Percentiles rank a stretch among this genome's conserved stretches.
phyloP scores from a whole-genome alignment of 2,888 invertebrate species.

The Drosophila algonquin region DNA sequence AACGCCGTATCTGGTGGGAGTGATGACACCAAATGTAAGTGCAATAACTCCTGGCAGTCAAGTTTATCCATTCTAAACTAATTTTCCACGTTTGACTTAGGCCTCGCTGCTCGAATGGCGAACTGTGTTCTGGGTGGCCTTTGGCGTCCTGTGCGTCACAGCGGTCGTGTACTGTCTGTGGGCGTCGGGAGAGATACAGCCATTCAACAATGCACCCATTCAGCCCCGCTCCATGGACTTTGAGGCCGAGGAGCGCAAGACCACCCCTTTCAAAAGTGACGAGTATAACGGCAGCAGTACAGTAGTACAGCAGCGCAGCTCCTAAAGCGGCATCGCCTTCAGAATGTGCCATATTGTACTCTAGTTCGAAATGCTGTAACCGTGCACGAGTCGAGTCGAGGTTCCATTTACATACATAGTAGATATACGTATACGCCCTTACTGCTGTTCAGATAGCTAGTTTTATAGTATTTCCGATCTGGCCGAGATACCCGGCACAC shows the following conservation, averaged over 20 bases:
- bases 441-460: conserved; percentile 61
- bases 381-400: conserved; percentile 15
- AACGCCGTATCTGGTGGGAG: conserved; percentile 88
- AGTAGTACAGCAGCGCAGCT: conserved; percentile 36
- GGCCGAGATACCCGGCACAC: conserved; percentile 24
- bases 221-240: conserved; percentile 58
- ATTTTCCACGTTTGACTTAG: conserved; percentile 74
- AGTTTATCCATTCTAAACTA: too few species aligned
- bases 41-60: not conserved
- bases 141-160: conserved; percentile 88
- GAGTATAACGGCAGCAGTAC: not conserved
- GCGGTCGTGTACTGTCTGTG: conserved; percentile 88
- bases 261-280: conserved; percentile 9
- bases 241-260: conserved; percentile 62
- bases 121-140: conserved; percentile 91
- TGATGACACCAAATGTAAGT: conserved; percentile 88
- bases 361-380: conserved; percentile 27
- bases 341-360: conserved; percentile 61
- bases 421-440: conserved; percentile 27
- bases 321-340: conserved; percentile 37
- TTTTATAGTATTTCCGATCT: conserved; percentile 73
- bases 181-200: conserved; percentile 90
- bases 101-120: conserved; percentile 89
- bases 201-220: conserved; percentile 87
- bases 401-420: conserved; percentile 23